Conservation (phyloP, 2,888 invertebrate species). For the Diploptera punctata region DNA sequence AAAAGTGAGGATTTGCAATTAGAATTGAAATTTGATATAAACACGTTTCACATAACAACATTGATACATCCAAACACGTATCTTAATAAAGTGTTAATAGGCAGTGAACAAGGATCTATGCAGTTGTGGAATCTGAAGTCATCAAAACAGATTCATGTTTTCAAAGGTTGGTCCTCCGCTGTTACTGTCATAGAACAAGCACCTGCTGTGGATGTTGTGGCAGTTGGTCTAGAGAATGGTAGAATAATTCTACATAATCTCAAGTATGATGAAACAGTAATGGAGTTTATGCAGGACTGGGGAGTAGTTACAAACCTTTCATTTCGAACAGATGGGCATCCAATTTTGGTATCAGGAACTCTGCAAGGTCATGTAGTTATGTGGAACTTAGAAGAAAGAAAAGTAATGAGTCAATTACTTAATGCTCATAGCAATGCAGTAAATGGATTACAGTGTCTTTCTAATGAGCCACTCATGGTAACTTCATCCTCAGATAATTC, state of each 20-base stretch:
- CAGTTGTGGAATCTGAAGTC: slow-evolving; percentile 91
- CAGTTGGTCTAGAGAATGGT: slow-evolving; percentile 84
- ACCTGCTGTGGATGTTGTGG: slow-evolving; percentile 92
- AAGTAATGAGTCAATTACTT: slow-evolving; percentile 79
- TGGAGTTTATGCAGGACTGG: slow-evolving; percentile 92
- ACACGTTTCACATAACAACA: slow-evolving; percentile 78
- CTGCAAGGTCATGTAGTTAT: slow-evolving; percentile 85
- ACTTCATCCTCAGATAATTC: slow-evolving; percentile 95
- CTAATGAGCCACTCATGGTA: slow-evolving; percentile 87
- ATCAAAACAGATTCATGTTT: slow-evolving; percentile 76
- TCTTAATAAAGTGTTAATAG: slow-evolving; percentile 85
- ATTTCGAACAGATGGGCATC: slow-evolving; percentile 85
- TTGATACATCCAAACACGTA: slow-evolving; percentile 95
- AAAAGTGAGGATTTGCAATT: slow-evolving; percentile 71
- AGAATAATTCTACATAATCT: slow-evolving; percentile 87
- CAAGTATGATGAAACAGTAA: slow-evolving; percentile 79
- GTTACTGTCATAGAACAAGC: slow-evolving; percentile 84
- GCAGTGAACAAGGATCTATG: slow-evolving; percentile 81
- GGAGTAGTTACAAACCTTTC: slow-evolving; percentile 83
- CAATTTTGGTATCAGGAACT: slow-evolving; percentile 87
- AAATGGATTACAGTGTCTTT: slow-evolving; percentile 82
- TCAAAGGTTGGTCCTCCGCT: slow-evolving; percentile 72
- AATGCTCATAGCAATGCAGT: slow-evolving; percentile 79
- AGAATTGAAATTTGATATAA: slow-evolving; percentile 70
- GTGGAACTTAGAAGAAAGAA: slow-evolving; percentile 89